Evolutionary conservation across 2,797 vertebrate species (phyloP).

Genomic region (Echiichthys vipera): DNA sequence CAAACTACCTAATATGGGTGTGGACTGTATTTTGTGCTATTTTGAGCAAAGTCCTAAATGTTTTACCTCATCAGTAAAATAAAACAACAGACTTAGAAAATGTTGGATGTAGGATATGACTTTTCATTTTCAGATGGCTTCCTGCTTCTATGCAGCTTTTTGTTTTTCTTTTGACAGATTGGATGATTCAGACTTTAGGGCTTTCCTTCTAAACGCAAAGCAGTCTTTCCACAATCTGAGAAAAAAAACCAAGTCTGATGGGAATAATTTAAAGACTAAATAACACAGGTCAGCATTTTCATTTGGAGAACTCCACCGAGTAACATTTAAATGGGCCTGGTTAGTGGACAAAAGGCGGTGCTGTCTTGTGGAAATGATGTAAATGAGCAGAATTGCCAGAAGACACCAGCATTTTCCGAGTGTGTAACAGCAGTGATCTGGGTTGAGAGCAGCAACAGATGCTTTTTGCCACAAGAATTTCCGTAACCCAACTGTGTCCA

Average conservation of each 20-base stretch:
- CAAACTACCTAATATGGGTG: background rate
- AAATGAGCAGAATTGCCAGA: background rate
- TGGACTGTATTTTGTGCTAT: background rate
- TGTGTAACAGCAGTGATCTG: background rate
- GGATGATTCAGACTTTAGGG: background rate
- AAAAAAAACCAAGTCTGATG: background rate
- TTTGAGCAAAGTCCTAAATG: background rate
- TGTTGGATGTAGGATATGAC: background rate
- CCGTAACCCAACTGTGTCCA: background rate
- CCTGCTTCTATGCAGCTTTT: background rate
- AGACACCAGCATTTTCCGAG: background rate
- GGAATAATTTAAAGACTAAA: background rate
- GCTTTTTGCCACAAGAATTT: background rate
- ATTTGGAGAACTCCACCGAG: background rate
- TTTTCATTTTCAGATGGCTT: background rate
- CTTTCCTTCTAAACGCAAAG: background rate
- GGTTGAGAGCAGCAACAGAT: background rate
- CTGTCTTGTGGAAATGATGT: constrained; percentile 9
- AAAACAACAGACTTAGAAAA: background rate
- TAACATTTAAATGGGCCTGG: background rate
- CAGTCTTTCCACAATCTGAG: background rate
- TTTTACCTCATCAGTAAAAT: background rate
- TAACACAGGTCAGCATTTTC: background rate
- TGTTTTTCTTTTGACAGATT: background rate
- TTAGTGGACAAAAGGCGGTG: constrained; percentile 2